Percentiles rank a stretch among this genome's conserved stretches.
phyloP scores from a whole-genome alignment of 2,888 invertebrate species.

The Sarcophaga subvicina region DNA sequence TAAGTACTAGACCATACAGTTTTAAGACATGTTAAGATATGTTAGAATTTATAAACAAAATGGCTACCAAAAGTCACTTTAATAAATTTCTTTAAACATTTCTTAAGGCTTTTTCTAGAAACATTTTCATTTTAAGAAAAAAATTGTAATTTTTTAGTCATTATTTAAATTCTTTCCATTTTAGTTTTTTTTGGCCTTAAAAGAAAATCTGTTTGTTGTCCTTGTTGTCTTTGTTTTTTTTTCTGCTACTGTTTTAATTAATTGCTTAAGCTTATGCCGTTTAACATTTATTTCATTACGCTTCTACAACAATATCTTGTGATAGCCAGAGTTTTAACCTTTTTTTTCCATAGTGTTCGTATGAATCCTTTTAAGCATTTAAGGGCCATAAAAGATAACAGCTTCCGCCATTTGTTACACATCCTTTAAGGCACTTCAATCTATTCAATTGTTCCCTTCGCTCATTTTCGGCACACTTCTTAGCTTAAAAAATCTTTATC shows the following conservation, averaged over 20 bases:
- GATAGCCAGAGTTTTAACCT: constrained; percentile 15
- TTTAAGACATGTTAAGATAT: constrained; percentile 42
- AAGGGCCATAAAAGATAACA: constrained; percentile 64
- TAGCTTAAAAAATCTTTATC: constrained; percentile 27
- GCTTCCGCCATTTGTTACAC: constrained; percentile 60
- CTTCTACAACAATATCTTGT: constrained; percentile 31
- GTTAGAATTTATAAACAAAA: constrained; percentile 46
- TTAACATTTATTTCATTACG: constrained; percentile 51
- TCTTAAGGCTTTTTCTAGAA: not conserved
- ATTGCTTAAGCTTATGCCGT: constrained; percentile 57
- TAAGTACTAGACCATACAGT: not conserved
- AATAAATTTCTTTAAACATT: constrained; percentile 27
- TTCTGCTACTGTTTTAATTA: constrained; percentile 38
- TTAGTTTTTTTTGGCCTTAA: not conserved
- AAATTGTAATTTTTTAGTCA: constrained; percentile 26
- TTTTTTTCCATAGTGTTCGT: constrained; percentile 4
- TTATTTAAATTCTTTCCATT: constrained; percentile 23
- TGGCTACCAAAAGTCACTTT: constrained; percentile 16
- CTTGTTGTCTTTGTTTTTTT: not conserved
- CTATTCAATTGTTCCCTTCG: constrained; percentile 16
- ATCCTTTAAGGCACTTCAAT: not conserved
- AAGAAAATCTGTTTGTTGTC: constrained; percentile 49
- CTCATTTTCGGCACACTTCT: constrained; percentile 44
- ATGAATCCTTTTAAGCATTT: constrained; percentile 54
- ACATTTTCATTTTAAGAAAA: not conserved